These are phyloP conservation scores for Calycopis cecrops DNA, from an alignment of 1,140 invertebrate genomes.

Conservation along the genomic window DNA sequence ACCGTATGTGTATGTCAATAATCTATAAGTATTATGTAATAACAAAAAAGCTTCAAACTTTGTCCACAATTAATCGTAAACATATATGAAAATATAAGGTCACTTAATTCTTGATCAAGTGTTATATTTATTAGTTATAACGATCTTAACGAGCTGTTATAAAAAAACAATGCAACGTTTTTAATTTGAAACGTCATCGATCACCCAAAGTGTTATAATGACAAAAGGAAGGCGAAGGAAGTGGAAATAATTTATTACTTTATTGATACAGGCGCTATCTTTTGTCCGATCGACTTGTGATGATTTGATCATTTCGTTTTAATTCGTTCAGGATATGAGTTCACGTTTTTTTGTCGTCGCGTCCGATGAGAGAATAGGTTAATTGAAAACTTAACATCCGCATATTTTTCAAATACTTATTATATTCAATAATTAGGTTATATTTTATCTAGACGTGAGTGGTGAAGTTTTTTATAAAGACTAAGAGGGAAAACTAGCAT, in stretches of 20 bases:
- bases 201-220: constrained; percentile 61
- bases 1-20: no score
- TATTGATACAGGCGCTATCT: constrained; percentile 68
- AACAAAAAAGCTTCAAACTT: no score
- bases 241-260: constrained; percentile 69
- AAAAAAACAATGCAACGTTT: constrained; percentile 18
- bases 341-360: constrained; percentile 43
- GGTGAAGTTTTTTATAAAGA: no score
- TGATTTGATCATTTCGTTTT: constrained; percentile 57
- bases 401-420: not conserved
- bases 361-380: constrained; percentile 23
- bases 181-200: constrained; percentile 52
- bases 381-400: constrained; percentile 19
- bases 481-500: no score
- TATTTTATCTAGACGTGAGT: no score
- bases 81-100: no score
- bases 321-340: constrained; percentile 44
- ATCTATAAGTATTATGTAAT: no score
- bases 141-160: not conserved
- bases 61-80: no score
- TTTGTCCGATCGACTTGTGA: constrained; percentile 57
- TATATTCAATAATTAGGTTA: no score
- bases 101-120: no score
- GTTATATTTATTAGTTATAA: not conserved
- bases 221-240: constrained; percentile 62